phyloP scores from a whole-genome alignment of 2,797 vertebrate species.

The Bradypodion ventrale region DNA sequence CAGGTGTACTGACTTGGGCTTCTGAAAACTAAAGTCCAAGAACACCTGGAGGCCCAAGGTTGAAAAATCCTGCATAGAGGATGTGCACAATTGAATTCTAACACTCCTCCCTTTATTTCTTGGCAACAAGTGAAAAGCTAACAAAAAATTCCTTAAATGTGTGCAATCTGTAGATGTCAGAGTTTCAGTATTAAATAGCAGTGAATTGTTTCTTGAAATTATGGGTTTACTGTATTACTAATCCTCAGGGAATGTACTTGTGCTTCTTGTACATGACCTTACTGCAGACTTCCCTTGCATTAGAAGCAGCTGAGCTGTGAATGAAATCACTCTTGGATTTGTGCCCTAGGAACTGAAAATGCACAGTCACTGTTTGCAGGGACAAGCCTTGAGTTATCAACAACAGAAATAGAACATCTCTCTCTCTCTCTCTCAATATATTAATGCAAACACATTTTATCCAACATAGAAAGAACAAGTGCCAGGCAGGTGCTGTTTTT shows the following conservation, averaged over 20 bases:
- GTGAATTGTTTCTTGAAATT: slow-evolving; percentile 33
- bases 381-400: slow-evolving; percentile 56
- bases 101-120: neutral
- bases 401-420: slow-evolving; percentile 51
- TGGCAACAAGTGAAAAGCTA: neutral
- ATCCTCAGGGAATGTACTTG: slow-evolving; percentile 40
- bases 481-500: neutral
- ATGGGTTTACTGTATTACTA: slow-evolving; percentile 10
- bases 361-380: slow-evolving; percentile 68
- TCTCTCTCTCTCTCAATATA: neutral
- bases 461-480: neutral
- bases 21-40: no score
- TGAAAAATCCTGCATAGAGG: no score
- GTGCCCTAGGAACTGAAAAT: slow-evolving; percentile 57
- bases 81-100: no score
- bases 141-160: neutral
- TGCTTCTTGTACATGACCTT: slow-evolving; percentile 54
- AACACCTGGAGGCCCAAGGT: no score
- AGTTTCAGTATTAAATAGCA: slow-evolving; percentile 32
- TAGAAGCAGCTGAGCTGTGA: slow-evolving; percentile 61
- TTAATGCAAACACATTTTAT: neutral
- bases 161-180: slow-evolving; percentile 15
- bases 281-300: slow-evolving; percentile 48
- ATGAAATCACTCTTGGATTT: slow-evolving; percentile 69
- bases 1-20: no score